phyloP scores from a whole-genome alignment of 1,140 invertebrate genomes.

The Scaptomyza graminum region DNA sequence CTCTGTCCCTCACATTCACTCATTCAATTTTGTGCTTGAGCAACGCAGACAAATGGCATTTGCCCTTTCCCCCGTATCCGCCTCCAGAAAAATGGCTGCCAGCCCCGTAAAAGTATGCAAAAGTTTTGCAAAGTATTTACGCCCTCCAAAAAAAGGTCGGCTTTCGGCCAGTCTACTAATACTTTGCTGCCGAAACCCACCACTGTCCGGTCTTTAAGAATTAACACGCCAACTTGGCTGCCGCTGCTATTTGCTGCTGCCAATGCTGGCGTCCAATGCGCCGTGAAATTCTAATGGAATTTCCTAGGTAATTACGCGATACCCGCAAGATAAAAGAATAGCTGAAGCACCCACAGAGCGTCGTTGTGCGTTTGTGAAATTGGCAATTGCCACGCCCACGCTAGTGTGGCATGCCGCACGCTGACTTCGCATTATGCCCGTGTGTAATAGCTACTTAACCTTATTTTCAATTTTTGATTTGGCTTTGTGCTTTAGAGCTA shows the following conservation, averaged over 20 bases:
- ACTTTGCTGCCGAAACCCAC: slow-evolving; percentile 7
- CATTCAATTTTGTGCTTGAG: slow-evolving; percentile 56
- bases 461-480: slow-evolving; percentile 82
- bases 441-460: slow-evolving; percentile 79
- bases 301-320: slow-evolving; percentile 71
- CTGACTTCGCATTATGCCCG: slow-evolving; percentile 50
- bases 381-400: slow-evolving; percentile 51
- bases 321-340: not conserved
- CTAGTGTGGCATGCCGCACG: slow-evolving; percentile 1
- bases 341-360: slow-evolving; percentile 26
- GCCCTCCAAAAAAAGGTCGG: slow-evolving; percentile 36
- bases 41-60: slow-evolving; percentile 49
- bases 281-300: slow-evolving; percentile 80
- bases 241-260: slow-evolving; percentile 1
- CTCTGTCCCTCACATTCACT: not conserved
- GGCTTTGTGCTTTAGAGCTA: slow-evolving; percentile 44
- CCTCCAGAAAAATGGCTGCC: slow-evolving; percentile 40
- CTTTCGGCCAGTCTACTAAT: not conserved
- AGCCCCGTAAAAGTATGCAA: slow-evolving; percentile 71
- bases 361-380: slow-evolving; percentile 66
- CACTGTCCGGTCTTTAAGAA: slow-evolving; percentile 7
- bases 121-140: slow-evolving; percentile 70
- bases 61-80: not conserved
- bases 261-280: slow-evolving; percentile 59
- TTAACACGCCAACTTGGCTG: slow-evolving; percentile 50